These are phyloP conservation scores for Goniozus legneri DNA, from an alignment of 1,140 invertebrate genomes.

Conservation along the genomic window DNA sequence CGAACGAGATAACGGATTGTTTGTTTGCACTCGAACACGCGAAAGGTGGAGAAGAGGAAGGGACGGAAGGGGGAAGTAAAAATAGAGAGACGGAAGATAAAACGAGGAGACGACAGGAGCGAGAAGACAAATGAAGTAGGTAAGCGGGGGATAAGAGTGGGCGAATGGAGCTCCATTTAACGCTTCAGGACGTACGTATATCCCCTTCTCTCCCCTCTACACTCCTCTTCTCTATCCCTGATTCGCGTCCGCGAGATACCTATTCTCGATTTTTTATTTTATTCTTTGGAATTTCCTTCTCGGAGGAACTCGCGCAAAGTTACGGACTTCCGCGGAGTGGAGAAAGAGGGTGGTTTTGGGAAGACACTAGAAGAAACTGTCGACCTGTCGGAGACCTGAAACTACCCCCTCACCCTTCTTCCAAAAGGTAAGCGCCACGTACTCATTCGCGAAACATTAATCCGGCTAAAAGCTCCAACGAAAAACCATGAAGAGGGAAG, in stretches of 20 bases:
- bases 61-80: constrained; percentile 6
- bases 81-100: constrained; percentile 15
- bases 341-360: no score
- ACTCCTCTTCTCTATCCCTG: constrained; percentile 13
- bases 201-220: constrained; percentile 29
- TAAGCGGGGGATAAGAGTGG: constrained; percentile 15
- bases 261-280: no score
- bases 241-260: no score
- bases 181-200: constrained; percentile 25
- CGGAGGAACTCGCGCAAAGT: constrained; percentile 16
- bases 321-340: constrained; percentile 10
- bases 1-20: no score
- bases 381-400: no score
- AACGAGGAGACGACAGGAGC: constrained; percentile 2
- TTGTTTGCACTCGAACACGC: no score
- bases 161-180: constrained; percentile 32
- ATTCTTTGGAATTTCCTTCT: no score
- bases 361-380: no score
- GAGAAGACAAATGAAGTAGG: background rate
- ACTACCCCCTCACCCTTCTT: background rate
- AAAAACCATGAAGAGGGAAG: no score
- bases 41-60: constrained; percentile 2
- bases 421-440: background rate
- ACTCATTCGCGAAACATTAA: constrained; percentile 30
- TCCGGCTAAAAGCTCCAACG: constrained; percentile 42